Evolutionary conservation across 2,113 vertebrate genomes (phyloP).

Genomic region (Anser cygnoides): DNA sequence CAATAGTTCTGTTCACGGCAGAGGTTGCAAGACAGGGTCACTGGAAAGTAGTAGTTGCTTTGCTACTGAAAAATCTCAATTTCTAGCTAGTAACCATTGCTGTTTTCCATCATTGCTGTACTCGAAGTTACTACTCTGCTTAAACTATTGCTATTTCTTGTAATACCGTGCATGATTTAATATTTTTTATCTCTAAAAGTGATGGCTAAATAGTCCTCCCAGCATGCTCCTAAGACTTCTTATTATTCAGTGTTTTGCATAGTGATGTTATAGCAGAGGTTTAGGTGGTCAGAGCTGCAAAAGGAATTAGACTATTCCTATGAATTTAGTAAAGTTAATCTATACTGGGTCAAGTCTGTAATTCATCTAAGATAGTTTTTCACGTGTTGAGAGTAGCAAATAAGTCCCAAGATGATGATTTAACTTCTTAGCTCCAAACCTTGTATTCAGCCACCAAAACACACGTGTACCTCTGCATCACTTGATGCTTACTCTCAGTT

Average conservation of each 20-base stretch:
- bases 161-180: not conserved
- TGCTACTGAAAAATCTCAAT: not conserved
- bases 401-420: not conserved
- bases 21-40: not conserved
- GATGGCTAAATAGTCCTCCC: not conserved
- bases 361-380: not conserved
- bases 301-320: not conserved
- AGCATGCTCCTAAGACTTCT: not conserved
- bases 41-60: not conserved
- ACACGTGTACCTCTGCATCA: not conserved
- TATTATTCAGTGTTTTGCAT: not conserved
- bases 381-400: not conserved
- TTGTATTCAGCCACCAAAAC: not conserved
- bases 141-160: not conserved
- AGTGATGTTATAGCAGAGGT: not conserved
- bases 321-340: not conserved
- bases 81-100: not conserved
- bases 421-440: not conserved
- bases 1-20: conserved; percentile 33
- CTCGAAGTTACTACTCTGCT: not conserved
- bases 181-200: not conserved
- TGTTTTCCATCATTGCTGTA: not conserved
- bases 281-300: not conserved
- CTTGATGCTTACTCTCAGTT: not conserved
- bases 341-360: not conserved